These are phyloP conservation scores for Syngnathoides biaculeatus DNA, from an alignment of 2,113 vertebrate species.

Conservation along the genomic window DNA sequence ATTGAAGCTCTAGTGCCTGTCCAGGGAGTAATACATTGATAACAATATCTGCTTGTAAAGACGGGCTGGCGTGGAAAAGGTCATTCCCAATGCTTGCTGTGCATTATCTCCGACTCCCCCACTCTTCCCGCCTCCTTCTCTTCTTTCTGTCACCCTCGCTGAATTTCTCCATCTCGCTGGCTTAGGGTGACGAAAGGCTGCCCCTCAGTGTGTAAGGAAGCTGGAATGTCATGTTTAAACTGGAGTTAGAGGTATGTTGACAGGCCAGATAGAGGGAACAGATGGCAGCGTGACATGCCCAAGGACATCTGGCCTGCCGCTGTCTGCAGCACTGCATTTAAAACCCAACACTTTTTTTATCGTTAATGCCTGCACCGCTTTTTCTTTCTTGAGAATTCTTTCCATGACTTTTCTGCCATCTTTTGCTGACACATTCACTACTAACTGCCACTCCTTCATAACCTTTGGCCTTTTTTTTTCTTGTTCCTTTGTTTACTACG, in stretches of 20 bases:
- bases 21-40: slow-evolving; percentile 71
- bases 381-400: slow-evolving; percentile 26
- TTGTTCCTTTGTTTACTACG: background rate
- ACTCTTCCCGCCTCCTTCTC: slow-evolving; percentile 20
- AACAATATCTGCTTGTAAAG: slow-evolving; percentile 72
- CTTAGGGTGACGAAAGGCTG: slow-evolving; percentile 51
- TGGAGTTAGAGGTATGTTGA: slow-evolving; percentile 71
- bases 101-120: slow-evolving; percentile 19
- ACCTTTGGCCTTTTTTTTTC: slow-evolving; percentile 3
- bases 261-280: slow-evolving; percentile 75
- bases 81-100: slow-evolving; percentile 57
- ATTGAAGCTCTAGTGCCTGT: slow-evolving; percentile 67
- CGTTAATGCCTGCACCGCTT: slow-evolving; percentile 13
- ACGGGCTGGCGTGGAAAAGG: slow-evolving; percentile 65
- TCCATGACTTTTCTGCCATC: slow-evolving; percentile 5
- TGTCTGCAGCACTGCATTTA: slow-evolving; percentile 66
- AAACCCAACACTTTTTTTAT: slow-evolving; percentile 66
- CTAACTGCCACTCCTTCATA: slow-evolving; percentile 25
- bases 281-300: slow-evolving; percentile 76
- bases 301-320: slow-evolving; percentile 75
- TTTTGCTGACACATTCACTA: slow-evolving; percentile 33
- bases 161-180: slow-evolving; percentile 29
- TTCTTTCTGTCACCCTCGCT: slow-evolving; percentile 38
- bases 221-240: slow-evolving; percentile 72
- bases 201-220: slow-evolving; percentile 61